A percentile compares a stretch with the other conserved stretches of the same genome.
Conservation (phyloP, 2,888 invertebrate species). For the Chironomus riparius region DNA sequence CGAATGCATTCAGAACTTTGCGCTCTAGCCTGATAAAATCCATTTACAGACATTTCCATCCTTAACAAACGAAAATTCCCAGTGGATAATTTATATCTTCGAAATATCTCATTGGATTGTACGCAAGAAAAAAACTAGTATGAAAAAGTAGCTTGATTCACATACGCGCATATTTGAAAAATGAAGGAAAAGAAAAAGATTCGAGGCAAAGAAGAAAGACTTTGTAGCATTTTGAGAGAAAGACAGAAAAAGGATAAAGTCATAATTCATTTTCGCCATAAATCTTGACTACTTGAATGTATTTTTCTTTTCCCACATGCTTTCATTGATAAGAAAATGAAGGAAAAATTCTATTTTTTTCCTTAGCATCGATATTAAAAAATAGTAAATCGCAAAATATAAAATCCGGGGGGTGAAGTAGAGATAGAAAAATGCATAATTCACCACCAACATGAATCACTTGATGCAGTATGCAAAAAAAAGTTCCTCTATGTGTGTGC, state of each 20-base stretch:
- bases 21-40: no score
- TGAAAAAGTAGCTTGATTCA: no score
- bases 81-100: no score
- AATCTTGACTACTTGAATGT: constrained; percentile 15
- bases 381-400: no score
- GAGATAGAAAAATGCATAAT: neutral
- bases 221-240: neutral
- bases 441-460: neutral
- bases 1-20: no score
- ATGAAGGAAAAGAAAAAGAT: neutral
- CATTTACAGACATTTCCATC: no score
- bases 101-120: no score
- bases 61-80: no score
- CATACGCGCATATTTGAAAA: no score
- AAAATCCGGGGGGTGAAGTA: no score
- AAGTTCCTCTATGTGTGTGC: neutral
- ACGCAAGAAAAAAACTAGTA: no score
- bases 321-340: neutral
- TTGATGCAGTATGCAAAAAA: constrained; percentile 1
- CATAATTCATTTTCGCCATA: constrained; percentile 23
- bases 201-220: neutral
- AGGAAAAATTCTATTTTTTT: neutral
- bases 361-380: no score
- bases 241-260: constrained; percentile 18
- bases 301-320: neutral